Evolutionary conservation across 2,113 vertebrate genomes (phyloP).

Genomic region (Accipiter virgatus): DNA sequence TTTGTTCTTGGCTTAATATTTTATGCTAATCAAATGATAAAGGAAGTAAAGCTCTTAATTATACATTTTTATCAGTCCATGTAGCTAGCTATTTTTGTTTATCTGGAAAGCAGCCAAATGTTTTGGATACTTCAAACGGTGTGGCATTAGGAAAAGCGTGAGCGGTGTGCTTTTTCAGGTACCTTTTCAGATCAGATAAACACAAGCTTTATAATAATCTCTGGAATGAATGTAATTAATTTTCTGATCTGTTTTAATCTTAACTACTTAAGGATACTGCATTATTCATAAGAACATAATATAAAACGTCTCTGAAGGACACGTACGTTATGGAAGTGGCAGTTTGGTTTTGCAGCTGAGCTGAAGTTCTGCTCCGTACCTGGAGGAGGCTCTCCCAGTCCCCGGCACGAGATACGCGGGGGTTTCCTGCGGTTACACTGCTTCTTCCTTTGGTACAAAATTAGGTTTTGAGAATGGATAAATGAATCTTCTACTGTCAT

Average conservation of each 20-base stretch:
- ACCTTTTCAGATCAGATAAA: background rate
- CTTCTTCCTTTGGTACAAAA: background rate
- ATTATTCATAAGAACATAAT: fast-evolving
- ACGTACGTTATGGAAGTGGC: fast-evolving
- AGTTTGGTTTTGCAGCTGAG: background rate
- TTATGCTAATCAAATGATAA: background rate
- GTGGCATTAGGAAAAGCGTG: background rate
- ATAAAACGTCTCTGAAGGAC: too few species aligned
- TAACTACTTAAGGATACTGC: background rate
- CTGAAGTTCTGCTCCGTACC: background rate
- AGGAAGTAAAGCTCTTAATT: background rate
- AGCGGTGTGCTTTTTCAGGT: background rate
- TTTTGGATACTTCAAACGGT: background rate
- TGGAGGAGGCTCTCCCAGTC: background rate
- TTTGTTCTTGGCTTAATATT: background rate
- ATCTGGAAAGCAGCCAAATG: background rate
- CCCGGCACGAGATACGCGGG: fast-evolving
- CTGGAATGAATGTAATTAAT: background rate
- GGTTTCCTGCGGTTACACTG: background rate
- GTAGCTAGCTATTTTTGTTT: background rate
- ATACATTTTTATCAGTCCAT: background rate
- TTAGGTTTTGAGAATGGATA: background rate
- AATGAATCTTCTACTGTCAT: background rate
- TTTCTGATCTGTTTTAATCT: background rate
- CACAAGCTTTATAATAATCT: background rate